Conservation (phyloP, 2,888 invertebrate genomes). For the Drosophila vallismaia region DNA sequence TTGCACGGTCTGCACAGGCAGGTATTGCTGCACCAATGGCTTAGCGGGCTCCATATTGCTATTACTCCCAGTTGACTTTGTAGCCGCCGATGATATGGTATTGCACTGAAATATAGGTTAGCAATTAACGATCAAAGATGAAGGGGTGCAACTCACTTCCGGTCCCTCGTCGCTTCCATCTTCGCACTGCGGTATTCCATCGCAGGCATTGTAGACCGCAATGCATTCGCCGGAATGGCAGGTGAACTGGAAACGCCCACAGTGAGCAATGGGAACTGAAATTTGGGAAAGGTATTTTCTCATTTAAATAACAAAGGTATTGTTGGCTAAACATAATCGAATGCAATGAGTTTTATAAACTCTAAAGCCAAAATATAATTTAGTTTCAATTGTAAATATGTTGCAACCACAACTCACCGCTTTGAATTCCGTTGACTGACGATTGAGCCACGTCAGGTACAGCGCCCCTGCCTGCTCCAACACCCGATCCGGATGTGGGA, state of each 20-base stretch:
- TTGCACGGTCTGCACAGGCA: slow-evolving; percentile 54
- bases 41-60: slow-evolving; percentile 46
- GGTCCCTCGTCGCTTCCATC: slow-evolving; percentile 96
- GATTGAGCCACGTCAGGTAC: slow-evolving; percentile 47
- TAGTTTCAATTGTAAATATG: not conserved
- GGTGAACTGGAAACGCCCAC: slow-evolving; percentile 94
- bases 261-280: slow-evolving; percentile 81
- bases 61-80: slow-evolving; percentile 38
- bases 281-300: slow-evolving; percentile 5
- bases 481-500: slow-evolving; percentile 23
- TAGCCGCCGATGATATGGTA: slow-evolving; percentile 60
- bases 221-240: slow-evolving; percentile 96
- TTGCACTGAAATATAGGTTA: slow-evolving; percentile 68
- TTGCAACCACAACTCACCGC: slow-evolving; percentile 45
- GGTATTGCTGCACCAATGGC: slow-evolving; percentile 59
- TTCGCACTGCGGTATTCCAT: slow-evolving; percentile 95
- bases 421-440: slow-evolving; percentile 47
- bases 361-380: not conserved
- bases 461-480: slow-evolving; percentile 26
- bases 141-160: slow-evolving; percentile 85
- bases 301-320: slow-evolving; percentile 21
- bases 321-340: not conserved
- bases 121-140: not conserved
- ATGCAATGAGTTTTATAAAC: not conserved
- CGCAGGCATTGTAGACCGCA: slow-evolving; percentile 97